Evolutionary conservation across 2,113 vertebrate species (phyloP).

Genomic region (Porphyrio hochstetteri): DNA sequence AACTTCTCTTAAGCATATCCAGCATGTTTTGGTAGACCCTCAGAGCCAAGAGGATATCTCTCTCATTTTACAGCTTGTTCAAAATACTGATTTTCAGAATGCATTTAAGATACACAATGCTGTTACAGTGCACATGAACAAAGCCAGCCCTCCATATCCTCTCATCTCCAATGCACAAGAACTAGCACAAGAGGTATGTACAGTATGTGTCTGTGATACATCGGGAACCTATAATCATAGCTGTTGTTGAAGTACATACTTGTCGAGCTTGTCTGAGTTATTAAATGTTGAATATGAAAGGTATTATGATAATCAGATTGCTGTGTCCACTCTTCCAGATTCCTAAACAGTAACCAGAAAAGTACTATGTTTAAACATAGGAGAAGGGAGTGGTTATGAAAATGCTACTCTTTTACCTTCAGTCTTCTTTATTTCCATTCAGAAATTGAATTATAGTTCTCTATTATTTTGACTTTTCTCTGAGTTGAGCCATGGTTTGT

Average conservation of each 20-base stretch:
- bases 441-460: neutral
- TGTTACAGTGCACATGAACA: constrained; percentile 86
- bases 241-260: neutral
- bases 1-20: constrained; percentile 86
- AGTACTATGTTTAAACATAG: neutral
- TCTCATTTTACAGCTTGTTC: constrained; percentile 86
- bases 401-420: neutral
- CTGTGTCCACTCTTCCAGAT: constrained; percentile 1
- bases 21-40: constrained; percentile 83
- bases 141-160: constrained; percentile 86
- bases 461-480: neutral
- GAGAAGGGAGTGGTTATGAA: neutral
- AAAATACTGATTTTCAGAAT: constrained; percentile 88
- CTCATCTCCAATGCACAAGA: constrained; percentile 86
- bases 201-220: neutral
- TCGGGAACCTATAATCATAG: constrained; percentile 32
- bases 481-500: neutral
- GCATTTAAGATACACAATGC: constrained; percentile 89
- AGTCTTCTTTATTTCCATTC: neutral
- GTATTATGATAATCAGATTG: neutral
- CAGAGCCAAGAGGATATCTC: constrained; percentile 93
- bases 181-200: constrained; percentile 91
- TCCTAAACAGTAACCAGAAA: neutral
- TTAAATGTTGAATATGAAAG: neutral
- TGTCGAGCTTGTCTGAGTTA: constrained; percentile 36